Percentiles rank a stretch among this genome's conserved stretches.
phyloP scores from a whole-genome alignment of 2,797 vertebrate genomes.

The Loris lydekkerianus region DNA sequence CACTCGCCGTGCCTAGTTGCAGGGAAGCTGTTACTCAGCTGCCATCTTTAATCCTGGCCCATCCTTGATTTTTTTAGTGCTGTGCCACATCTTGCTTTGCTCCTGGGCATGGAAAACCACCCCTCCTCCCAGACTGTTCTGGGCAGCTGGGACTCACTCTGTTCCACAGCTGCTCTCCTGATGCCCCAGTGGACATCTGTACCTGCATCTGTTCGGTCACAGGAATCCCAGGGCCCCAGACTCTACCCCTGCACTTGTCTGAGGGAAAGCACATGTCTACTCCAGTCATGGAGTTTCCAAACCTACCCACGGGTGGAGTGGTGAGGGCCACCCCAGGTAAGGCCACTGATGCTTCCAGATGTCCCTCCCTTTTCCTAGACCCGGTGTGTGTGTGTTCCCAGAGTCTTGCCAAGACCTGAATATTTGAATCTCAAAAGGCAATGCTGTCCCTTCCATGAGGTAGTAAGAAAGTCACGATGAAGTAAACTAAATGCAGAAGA shows the following conservation, averaged over 20 bases:
- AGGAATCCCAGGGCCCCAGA: not conserved
- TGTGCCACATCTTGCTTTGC: not conserved
- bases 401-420: not conserved
- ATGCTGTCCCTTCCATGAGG: not conserved
- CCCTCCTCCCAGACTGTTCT: not conserved
- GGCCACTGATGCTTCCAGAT: not conserved
- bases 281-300: not conserved
- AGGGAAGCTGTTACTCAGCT: too few relatives aligned
- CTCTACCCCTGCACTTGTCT: not conserved
- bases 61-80: not conserved
- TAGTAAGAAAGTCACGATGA: not conserved
- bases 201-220: not conserved
- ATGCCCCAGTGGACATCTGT: not conserved
- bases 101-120: not conserved
- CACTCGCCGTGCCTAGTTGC: too few relatives aligned
- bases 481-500: not conserved
- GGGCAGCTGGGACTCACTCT: not conserved
- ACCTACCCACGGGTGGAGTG: accelerated
- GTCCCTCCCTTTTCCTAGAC: not conserved
- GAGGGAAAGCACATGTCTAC: not conserved
- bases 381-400: not conserved
- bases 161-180: not conserved
- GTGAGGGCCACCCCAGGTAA: not conserved
- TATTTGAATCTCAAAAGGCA: not conserved
- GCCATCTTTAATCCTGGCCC: too few relatives aligned